Conservation (phyloP, 2,888 invertebrate genomes). For the Euclidia mi region DNA sequence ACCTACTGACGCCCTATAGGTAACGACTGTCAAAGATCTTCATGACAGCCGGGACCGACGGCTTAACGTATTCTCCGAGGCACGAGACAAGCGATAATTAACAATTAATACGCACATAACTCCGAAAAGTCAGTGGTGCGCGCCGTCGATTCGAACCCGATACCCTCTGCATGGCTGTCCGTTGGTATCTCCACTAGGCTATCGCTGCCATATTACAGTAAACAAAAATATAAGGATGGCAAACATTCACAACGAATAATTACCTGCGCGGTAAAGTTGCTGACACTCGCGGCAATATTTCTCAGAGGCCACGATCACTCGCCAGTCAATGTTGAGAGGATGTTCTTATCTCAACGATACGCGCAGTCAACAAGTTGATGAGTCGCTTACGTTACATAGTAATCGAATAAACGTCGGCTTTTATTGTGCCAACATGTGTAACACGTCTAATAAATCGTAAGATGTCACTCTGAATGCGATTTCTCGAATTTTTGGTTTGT, state of each 20-base stretch:
- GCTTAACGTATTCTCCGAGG: too few species aligned
- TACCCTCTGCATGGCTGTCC: too few species aligned
- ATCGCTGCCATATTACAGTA: too few species aligned
- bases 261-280: constrained; percentile 16
- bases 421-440: constrained; percentile 42
- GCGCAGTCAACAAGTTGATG: constrained; percentile 7
- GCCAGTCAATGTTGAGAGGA: constrained; percentile 25
- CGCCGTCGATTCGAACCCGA: too few species aligned
- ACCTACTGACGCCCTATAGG: too few species aligned
- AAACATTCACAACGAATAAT: constrained; percentile 10
- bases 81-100: too few species aligned
- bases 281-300: constrained; percentile 24
- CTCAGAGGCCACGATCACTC: constrained; percentile 39
- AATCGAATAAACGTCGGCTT: constrained; percentile 39
- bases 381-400: constrained; percentile 39
- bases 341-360: constrained; percentile 39
- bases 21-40: too few species aligned
- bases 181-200: too few species aligned
- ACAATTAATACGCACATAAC: too few species aligned
- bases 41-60: too few species aligned
- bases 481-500: constrained; percentile 59
- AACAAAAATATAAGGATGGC: neutral
- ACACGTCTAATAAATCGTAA: constrained; percentile 48
- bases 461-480: constrained; percentile 44
- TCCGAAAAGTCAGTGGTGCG: too few species aligned